Evolutionary conservation across 2,888 invertebrate species (phyloP).

Genomic region (Drosophila acutilabella): DNA sequence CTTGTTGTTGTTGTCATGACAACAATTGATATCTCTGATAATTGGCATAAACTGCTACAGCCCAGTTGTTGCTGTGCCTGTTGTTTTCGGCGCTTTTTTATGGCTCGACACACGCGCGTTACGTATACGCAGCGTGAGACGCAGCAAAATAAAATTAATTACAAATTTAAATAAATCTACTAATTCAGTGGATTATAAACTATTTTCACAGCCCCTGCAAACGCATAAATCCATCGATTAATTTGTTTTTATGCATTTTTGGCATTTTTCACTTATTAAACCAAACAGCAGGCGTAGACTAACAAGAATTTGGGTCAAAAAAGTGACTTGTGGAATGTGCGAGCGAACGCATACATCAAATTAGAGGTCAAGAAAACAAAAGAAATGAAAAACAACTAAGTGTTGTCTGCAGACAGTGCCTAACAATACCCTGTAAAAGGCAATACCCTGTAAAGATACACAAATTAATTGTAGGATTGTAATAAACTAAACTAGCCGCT

Average conservation of each 20-base stretch:
- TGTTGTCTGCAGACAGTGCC: neutral
- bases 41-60: conserved; percentile 63
- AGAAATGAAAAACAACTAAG: conserved; percentile 7
- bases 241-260: neutral
- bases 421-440: conserved; percentile 4
- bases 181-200: conserved; percentile 29
- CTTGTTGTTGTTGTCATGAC: conserved; percentile 44
- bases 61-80: conserved; percentile 3
- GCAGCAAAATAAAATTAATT: neutral
- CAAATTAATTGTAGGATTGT: too few species aligned
- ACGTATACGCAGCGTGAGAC: conserved; percentile 22
- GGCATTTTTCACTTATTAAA: neutral
- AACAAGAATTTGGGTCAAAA: conserved; percentile 22
- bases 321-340: conserved; percentile 26
- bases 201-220: neutral
- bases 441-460: neutral
- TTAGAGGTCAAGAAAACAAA: conserved; percentile 30
- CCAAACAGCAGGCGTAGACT: conserved; percentile 4
- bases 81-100: conserved; percentile 20
- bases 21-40: conserved; percentile 69
- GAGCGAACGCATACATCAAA: conserved; percentile 9
- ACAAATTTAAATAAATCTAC: conserved; percentile 14
- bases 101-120: conserved; percentile 7
- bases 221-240: neutral
- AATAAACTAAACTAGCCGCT: neutral